Conservation (phyloP, 2,888 invertebrate species). For the Hoplodrina blanda region DNA sequence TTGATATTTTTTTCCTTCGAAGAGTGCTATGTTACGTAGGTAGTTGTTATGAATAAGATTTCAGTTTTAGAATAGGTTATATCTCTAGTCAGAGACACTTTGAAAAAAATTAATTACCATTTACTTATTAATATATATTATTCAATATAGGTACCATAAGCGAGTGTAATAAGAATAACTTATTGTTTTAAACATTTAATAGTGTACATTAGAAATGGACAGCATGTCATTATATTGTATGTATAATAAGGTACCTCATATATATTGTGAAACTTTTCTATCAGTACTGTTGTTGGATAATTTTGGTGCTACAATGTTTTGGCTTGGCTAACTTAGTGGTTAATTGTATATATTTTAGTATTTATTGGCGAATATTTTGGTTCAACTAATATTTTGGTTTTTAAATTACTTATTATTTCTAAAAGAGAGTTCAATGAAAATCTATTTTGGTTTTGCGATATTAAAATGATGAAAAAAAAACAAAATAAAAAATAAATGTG, state of each 20-base stretch:
- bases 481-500: constrained; percentile 62
- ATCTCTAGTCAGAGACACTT: constrained; percentile 90
- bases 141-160: constrained; percentile 83
- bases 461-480: constrained; percentile 48
- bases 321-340: constrained; percentile 89
- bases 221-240: constrained; percentile 77
- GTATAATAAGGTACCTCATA: constrained; percentile 66
- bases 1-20: constrained; percentile 80
- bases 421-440: constrained; percentile 58
- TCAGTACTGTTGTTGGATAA: constrained; percentile 82
- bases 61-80: constrained; percentile 85
- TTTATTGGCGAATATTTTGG: constrained; percentile 86
- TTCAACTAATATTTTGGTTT: constrained; percentile 73
- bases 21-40: constrained; percentile 88
- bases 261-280: constrained; percentile 86
- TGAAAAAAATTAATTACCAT: constrained; percentile 88
- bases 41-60: constrained; percentile 80
- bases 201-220: constrained; percentile 79
- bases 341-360: constrained; percentile 85
- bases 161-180: constrained; percentile 85
- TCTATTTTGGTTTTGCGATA: constrained; percentile 64
- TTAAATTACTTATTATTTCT: constrained; percentile 63
- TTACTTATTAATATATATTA: constrained; percentile 88
- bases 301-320: constrained; percentile 89
- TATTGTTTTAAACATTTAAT: constrained; percentile 81